phyloP scores from a whole-genome alignment of 2,888 invertebrate species.

The Drepana falcataria region DNA sequence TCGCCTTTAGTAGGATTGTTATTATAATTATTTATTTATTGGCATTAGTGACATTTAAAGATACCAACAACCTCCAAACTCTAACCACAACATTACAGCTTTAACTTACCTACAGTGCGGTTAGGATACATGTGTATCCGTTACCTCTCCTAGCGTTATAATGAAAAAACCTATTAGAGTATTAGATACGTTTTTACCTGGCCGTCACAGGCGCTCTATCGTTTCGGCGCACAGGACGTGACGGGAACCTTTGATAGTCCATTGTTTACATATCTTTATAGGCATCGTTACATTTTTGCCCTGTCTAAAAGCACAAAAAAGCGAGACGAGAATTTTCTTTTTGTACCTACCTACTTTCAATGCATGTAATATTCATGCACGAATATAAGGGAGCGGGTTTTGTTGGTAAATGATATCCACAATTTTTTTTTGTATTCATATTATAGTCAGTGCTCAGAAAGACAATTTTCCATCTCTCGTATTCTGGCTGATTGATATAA shows the following conservation, averaged over 20 bases:
- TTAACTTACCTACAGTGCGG: background rate
- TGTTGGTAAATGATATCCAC: too few species aligned
- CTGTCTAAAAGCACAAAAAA: conserved; percentile 8
- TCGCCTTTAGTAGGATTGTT: too few species aligned
- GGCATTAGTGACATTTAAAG: too few species aligned
- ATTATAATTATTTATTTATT: too few species aligned
- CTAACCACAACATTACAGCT: conserved; percentile 5
- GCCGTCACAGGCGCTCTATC: conserved; percentile 23
- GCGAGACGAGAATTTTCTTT: conserved; percentile 1
- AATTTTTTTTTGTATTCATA: too few species aligned
- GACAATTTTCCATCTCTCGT: too few species aligned
- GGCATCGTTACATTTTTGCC: conserved; percentile 28
- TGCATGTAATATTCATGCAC: background rate
- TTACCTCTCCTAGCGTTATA: background rate
- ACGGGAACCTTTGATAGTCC: conserved; percentile 54
- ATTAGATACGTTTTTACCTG: conserved; percentile 31
- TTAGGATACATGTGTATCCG: background rate
- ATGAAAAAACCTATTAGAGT: background rate
- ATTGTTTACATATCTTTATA: conserved; percentile 48
- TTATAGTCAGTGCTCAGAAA: too few species aligned
- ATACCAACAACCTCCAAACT: too few species aligned
- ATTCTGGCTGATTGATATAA: too few species aligned
- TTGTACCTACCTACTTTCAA: background rate
- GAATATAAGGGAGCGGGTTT: too few species aligned
- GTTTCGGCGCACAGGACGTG: conserved; percentile 41